phyloP scores from a whole-genome alignment of 2,113 vertebrate species.

The Plecturocebus donacophilus region DNA sequence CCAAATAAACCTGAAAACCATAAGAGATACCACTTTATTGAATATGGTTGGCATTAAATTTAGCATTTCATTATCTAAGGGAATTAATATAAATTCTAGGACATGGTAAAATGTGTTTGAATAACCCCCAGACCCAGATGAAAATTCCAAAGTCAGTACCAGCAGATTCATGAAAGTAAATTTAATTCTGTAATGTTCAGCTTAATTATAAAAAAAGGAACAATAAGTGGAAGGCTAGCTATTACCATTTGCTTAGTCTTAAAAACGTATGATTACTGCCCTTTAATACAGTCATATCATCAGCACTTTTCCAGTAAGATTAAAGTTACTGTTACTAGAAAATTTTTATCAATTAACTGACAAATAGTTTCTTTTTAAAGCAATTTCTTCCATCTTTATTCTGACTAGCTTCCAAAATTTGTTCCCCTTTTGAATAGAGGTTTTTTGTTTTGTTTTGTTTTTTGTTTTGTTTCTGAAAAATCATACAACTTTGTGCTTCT shows the following conservation, averaged over 20 bases:
- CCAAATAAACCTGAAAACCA: conserved; percentile 25
- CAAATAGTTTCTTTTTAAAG: conserved; percentile 36
- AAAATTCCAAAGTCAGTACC: conserved; percentile 30
- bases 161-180: not conserved
- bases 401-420: conserved; percentile 32
- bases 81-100: conserved; percentile 41
- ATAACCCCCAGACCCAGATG: not conserved
- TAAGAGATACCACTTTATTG: conserved; percentile 24
- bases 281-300: not conserved
- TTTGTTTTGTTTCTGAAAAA: not conserved
- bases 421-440: conserved; percentile 12
- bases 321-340: conserved; percentile 19
- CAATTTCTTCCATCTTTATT: conserved; percentile 52
- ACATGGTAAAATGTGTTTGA: conserved; percentile 36
- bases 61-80: conserved; percentile 49
- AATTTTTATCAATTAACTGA: conserved; percentile 8
- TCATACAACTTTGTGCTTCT: not conserved
- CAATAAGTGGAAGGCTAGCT: not conserved
- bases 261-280: not conserved
- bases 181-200: conserved; percentile 10
- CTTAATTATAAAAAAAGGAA: conserved; percentile 39
- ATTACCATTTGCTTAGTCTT: not conserved
- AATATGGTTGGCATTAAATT: conserved; percentile 50
- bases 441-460: not conserved
- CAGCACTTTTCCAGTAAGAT: not conserved